Evolutionary conservation across 1,140 invertebrate genomes (phyloP).

Genomic region (Kradibia gibbosae): DNA sequence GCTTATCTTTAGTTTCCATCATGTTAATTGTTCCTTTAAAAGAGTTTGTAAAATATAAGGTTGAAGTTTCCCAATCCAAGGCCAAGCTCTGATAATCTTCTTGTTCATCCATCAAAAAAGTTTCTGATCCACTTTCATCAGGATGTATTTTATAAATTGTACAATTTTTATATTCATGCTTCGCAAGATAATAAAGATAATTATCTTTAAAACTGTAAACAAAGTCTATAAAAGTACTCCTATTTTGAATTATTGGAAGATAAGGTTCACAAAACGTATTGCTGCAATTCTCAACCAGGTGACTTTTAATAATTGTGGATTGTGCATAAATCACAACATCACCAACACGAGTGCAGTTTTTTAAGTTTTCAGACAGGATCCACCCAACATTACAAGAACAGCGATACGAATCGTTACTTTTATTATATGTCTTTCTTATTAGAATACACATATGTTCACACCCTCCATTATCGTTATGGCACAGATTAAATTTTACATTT

Average conservation of each 20-base stretch:
- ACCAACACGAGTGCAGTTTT: constrained; percentile 3
- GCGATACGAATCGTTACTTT: background rate
- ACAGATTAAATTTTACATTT: background rate
- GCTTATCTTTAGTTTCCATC: background rate
- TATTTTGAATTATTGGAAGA: constrained; percentile 2
- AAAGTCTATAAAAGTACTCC: constrained; percentile 16
- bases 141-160: constrained; percentile 26
- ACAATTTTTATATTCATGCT: background rate
- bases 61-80: background rate
- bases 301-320: constrained; percentile 13
- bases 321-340: constrained; percentile 36
- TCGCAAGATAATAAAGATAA: constrained; percentile 36
- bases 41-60: constrained; percentile 22
- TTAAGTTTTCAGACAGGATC: background rate
- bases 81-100: constrained; percentile 37
- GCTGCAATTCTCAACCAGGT: background rate
- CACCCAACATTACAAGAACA: constrained; percentile 40
- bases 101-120: background rate
- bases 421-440: background rate
- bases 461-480: constrained; percentile 14
- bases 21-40: constrained; percentile 1
- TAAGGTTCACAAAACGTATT: constrained; percentile 29
- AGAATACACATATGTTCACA: constrained; percentile 42
- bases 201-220: constrained; percentile 22
- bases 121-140: constrained; percentile 6